These are phyloP conservation scores for Stichopus horrens DNA, from an alignment of 53 echinoderm and acorn worm species.

Conservation along the genomic window DNA sequence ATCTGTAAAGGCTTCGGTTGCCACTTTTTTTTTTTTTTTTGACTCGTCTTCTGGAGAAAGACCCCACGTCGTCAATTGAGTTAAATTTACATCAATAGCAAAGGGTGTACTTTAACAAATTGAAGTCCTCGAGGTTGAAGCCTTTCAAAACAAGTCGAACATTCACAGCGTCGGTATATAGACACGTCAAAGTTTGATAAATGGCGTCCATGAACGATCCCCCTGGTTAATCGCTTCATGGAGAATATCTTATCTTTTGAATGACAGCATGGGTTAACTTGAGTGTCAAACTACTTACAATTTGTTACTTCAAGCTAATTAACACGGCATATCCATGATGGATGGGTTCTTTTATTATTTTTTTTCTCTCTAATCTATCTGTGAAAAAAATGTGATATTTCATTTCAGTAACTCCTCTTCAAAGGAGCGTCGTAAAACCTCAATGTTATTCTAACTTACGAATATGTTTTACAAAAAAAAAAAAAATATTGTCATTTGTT, in stretches of 20 bases:
- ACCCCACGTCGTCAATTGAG: not conserved
- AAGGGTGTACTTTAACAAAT: not conserved
- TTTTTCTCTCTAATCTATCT: not conserved
- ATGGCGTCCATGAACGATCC: not conserved
- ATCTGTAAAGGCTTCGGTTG: not conserved
- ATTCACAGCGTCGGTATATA: not conserved
- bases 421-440: not conserved
- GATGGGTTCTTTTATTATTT: not conserved
- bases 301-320: not conserved
- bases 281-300: not conserved
- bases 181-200: slow-evolving; percentile 23
- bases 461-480: too few species aligned
- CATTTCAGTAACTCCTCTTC: not conserved
- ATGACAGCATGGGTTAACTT: not conserved
- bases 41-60: not conserved
- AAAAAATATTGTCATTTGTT: too few species aligned
- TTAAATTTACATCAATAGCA: not conserved
- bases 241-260: not conserved
- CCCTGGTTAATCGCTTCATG: slow-evolving; percentile 5
- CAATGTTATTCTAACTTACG: not conserved
- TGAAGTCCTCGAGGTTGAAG: not conserved
- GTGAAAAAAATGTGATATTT: not conserved
- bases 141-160: not conserved
- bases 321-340: not conserved
- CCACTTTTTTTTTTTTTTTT: too few species aligned